Base-by-base conservation (phyloP, 1,140 invertebrate species). In the Cataglyphis hispanica region DNA sequence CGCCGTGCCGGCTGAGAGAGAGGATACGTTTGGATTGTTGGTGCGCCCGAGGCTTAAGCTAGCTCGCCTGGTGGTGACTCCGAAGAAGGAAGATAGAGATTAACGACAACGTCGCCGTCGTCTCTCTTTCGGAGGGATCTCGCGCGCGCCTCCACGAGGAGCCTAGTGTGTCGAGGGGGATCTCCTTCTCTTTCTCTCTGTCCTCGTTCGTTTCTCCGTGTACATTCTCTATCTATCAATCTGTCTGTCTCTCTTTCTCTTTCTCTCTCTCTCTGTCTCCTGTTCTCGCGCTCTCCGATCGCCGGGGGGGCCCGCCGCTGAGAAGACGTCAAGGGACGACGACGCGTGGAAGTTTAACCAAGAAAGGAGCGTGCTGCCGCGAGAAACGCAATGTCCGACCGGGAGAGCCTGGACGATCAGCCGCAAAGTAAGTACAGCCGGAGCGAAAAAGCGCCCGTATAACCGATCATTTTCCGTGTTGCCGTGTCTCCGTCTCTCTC, bases 341-440 rank as follows among this genome's bases (percentile, higher is more conserved):
- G 81, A 86, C 80, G 85, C 84, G 89, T 85, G 86, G 84, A 89
- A 90, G 83, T 72, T 86, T 91, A 84, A 84, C 66, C 40, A 58
- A 84, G 72, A 86, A 84, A 86, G 88, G 89, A 91, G 88, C 90
- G 88, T 83, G 53, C 60, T 83, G 53, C 60, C 78, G 91, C 86
- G 90, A 89, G 89, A 89, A 93, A 92, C 91, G 34, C 67, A 93
- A 96, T 96, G 96, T 96, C 96, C 93, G 95, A 96, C 94, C 95
- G 95, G 87, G 96, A 96, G 93, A 96, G 96, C 92, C 95, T 95
- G 92, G 95, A 96, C 94, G 95, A 96, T 91, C 95, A 96, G 93
- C 95, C 94, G 89, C 95, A 95, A 95, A 96, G 95, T 96, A 95
- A 95, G 95, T 53, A 69, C 83, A 53, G 46, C 61, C 27, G 10